Evolutionary conservation across 1,140 invertebrate species (phyloP).

Genomic region (Drosophila burlai): DNA sequence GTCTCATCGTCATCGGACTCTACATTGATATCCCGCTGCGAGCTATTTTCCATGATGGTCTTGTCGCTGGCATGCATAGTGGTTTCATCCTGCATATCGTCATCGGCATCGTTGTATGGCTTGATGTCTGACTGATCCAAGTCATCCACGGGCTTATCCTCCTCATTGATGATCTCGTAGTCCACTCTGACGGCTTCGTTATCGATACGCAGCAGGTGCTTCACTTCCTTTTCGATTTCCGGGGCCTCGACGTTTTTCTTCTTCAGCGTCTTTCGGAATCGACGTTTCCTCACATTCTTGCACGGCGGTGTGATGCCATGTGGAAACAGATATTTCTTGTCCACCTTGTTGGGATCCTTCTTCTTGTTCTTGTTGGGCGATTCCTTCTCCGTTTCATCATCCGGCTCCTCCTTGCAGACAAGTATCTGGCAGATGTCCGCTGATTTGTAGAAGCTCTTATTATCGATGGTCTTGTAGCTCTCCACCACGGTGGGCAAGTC

Average conservation of each 20-base stretch:
- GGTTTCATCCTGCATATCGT: slow-evolving; percentile 82
- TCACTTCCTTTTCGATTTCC: slow-evolving; percentile 99
- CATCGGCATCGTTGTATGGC: slow-evolving; percentile 87
- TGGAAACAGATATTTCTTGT: slow-evolving; percentile 97
- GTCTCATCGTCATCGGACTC: slow-evolving; percentile 81
- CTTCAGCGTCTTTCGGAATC: slow-evolving; percentile 97
- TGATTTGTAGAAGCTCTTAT: slow-evolving; percentile 98
- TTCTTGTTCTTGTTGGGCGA: slow-evolving; percentile 94
- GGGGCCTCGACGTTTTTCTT: slow-evolving; percentile 99
- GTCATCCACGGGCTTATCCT: slow-evolving; percentile 87
- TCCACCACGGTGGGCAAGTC: slow-evolving; percentile 97
- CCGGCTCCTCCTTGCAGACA: slow-evolving; percentile 95
- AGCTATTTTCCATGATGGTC: slow-evolving; percentile 54
- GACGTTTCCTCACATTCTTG: slow-evolving; percentile 96
- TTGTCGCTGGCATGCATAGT: slow-evolving; percentile 66
- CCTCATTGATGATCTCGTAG: slow-evolving; percentile 97
- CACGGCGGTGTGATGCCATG: slow-evolving; percentile 97
- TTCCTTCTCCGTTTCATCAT: slow-evolving; percentile 92
- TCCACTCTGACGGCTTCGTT: slow-evolving; percentile 95
- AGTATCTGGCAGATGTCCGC: slow-evolving; percentile 98
- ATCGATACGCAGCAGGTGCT: slow-evolving; percentile 95
- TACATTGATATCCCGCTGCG: slow-evolving; percentile 81
- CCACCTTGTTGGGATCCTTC: slow-evolving; percentile 95
- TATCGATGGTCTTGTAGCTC: slow-evolving; percentile 97
- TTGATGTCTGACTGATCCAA: slow-evolving; percentile 85